Percentiles rank a stretch among this genome's conserved stretches.
Conservation (phyloP, 2,888 invertebrate genomes). For the Ichneumon xanthorius region DNA sequence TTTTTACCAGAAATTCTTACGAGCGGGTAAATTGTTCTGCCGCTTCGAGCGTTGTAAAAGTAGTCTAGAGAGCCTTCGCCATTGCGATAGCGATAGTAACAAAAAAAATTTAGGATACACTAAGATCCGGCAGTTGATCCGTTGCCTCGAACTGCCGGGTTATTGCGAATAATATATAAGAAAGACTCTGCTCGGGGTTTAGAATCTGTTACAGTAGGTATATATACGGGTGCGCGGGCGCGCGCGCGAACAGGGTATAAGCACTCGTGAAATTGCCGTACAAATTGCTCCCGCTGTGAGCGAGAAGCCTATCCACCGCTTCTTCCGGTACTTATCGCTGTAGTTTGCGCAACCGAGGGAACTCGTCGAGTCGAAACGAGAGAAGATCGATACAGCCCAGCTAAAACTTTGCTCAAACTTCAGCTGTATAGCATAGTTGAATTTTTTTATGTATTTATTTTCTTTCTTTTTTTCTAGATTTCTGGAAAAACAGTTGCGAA, state of each 20-base stretch:
- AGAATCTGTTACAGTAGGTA: slow-evolving; percentile 13
- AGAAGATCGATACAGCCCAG: slow-evolving; percentile 42
- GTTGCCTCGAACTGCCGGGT: slow-evolving; percentile 36
- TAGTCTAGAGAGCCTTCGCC: slow-evolving; percentile 40
- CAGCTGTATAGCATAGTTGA: slow-evolving; percentile 9
- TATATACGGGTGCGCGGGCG: slow-evolving; percentile 9
- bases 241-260: slow-evolving; percentile 66
- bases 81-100: slow-evolving; percentile 58
- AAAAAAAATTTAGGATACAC: slow-evolving; percentile 59
- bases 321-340: slow-evolving; percentile 74
- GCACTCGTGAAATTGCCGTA: slow-evolving; percentile 71
- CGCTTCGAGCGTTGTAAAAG: slow-evolving; percentile 54
- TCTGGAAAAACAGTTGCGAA: slow-evolving; percentile 9
- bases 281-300: slow-evolving; percentile 71
- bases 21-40: slow-evolving; percentile 56
- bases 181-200: slow-evolving; percentile 37
- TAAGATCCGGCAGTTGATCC: slow-evolving; percentile 52
- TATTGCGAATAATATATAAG: slow-evolving; percentile 55
- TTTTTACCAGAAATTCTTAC: slow-evolving; percentile 39
- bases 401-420: background rate
- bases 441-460: background rate
- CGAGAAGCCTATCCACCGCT: slow-evolving; percentile 63
- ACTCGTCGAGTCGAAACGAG: slow-evolving; percentile 56
- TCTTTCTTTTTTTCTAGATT: background rate
- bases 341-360: slow-evolving; percentile 67